These are phyloP conservation scores for Lasioglossum albipes DNA, from an alignment of 1,140 invertebrate genomes.

Conservation along the genomic window DNA sequence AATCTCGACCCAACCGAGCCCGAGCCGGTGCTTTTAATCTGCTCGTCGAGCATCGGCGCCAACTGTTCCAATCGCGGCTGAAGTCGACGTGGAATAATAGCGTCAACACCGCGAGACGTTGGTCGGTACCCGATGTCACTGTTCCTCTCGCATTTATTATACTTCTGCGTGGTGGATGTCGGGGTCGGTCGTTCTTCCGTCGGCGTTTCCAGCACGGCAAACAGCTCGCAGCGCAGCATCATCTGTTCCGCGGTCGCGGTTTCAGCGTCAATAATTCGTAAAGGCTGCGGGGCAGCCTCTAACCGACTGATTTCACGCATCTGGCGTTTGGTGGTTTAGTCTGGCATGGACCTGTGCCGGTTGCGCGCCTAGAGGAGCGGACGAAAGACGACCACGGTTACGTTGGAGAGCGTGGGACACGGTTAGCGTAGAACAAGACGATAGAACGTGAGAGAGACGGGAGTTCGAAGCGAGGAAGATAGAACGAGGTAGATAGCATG, in stretches of 20 bases:
- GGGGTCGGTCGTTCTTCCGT: slow-evolving; percentile 9
- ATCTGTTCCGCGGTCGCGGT: slow-evolving; percentile 64
- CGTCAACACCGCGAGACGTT: neutral
- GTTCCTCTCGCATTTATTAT: slow-evolving; percentile 14
- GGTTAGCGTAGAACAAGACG: slow-evolving; percentile 34
- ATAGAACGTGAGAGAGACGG: slow-evolving; percentile 3
- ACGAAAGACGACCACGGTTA: slow-evolving; percentile 51
- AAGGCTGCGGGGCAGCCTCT: slow-evolving; percentile 71
- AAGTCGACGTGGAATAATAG: neutral
- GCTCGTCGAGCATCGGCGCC: neutral
- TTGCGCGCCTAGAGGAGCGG: slow-evolving; percentile 37
- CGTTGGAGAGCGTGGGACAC: slow-evolving; percentile 45
- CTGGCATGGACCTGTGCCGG: slow-evolving; percentile 59
- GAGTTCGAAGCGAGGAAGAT: slow-evolving; percentile 7
- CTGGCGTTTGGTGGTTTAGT: slow-evolving; percentile 77
- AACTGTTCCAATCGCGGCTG: neutral
- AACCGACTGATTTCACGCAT: slow-evolving; percentile 78
- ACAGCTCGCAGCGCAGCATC: slow-evolving; percentile 38
- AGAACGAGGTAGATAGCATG: neutral
- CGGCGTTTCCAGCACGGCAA: slow-evolving; percentile 19
- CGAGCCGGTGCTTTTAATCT: neutral
- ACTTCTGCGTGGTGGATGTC: neutral
- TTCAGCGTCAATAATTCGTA: slow-evolving; percentile 73
- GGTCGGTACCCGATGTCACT: neutral
- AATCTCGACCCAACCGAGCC: neutral